These are phyloP conservation scores for Agelastica alni DNA, from an alignment of 2,888 invertebrate genomes.

Conservation along the genomic window DNA sequence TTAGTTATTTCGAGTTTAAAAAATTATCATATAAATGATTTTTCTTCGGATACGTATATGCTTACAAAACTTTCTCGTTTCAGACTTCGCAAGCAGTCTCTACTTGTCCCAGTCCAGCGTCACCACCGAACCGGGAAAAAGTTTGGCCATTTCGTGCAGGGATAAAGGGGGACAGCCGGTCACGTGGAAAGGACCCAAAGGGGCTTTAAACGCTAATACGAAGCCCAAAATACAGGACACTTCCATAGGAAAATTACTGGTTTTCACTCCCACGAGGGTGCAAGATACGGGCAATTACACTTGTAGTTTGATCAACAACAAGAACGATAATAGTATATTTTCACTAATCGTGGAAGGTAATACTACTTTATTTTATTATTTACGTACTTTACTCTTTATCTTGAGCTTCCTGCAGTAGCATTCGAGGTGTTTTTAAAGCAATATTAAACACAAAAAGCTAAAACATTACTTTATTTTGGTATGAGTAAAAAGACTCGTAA, in stretches of 20 bases:
- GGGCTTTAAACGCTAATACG: constrained; percentile 20
- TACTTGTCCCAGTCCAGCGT: constrained; percentile 21
- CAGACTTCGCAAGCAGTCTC: constrained; percentile 18
- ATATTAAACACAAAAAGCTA: too few relatives aligned
- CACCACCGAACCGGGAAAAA: constrained; percentile 21
- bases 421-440: too few relatives aligned
- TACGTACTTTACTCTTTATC: too few relatives aligned
- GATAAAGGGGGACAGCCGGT: constrained; percentile 32
- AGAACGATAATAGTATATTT: constrained; percentile 49
- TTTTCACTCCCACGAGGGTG: constrained; percentile 59
- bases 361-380: too few relatives aligned
- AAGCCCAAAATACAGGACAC: constrained; percentile 23
- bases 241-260: constrained; percentile 42
- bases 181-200: constrained; percentile 35
- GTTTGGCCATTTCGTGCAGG: constrained; percentile 26
- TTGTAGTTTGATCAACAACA: constrained; percentile 56
- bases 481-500: too few relatives aligned
- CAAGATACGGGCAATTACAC: constrained; percentile 64
- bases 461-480: too few relatives aligned
- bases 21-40: too few relatives aligned
- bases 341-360: constrained; percentile 46
- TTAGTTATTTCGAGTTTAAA: too few relatives aligned
- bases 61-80: constrained; percentile 8
- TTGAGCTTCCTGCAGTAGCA: too few relatives aligned
- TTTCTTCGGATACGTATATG: not conserved